These are phyloP conservation scores for Melanotus villosus DNA, from an alignment of 2,888 invertebrate genomes.

Conservation along the genomic window DNA sequence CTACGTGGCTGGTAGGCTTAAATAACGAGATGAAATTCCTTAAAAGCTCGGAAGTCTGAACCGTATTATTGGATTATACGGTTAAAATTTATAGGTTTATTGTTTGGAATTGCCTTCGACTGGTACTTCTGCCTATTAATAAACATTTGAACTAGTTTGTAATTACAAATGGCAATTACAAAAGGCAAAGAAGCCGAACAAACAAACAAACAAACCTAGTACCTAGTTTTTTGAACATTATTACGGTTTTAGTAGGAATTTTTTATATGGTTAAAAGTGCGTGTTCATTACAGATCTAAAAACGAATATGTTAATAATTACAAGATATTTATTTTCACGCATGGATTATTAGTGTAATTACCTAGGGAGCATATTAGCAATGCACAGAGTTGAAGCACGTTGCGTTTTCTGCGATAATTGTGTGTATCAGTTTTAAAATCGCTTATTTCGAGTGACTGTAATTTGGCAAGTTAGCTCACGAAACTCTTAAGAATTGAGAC, in stretches of 20 bases:
- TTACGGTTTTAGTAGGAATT: not conserved
- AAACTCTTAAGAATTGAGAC: slow-evolving; percentile 22
- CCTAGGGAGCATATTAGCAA: slow-evolving; percentile 21
- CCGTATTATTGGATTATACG: not conserved
- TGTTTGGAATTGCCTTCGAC: not conserved
- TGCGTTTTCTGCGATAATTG: slow-evolving; percentile 36
- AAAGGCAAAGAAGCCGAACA: too few species aligned
- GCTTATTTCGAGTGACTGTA: slow-evolving; percentile 32
- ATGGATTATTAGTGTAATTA: slow-evolving; percentile 36
- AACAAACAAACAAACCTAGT: not conserved
- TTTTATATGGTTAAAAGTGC: not conserved
- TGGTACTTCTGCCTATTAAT: too few species aligned
- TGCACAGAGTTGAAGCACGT: slow-evolving; percentile 20
- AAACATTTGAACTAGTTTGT: too few species aligned
- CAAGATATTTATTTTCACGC: slow-evolving; percentile 31
- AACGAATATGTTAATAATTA: slow-evolving; percentile 30
- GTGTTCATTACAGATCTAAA: not conserved
- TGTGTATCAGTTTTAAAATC: slow-evolving; percentile 32
- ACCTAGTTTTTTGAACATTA: too few species aligned
- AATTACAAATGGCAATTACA: too few species aligned
- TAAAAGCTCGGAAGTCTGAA: not conserved
- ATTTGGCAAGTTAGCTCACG: slow-evolving; percentile 30
- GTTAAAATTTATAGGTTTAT: not conserved
- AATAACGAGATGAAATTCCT: too few species aligned
- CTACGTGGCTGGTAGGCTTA: too few species aligned